Base-by-base conservation (phyloP, 2,888 invertebrate species). In the Drosophila affinis region DNA sequence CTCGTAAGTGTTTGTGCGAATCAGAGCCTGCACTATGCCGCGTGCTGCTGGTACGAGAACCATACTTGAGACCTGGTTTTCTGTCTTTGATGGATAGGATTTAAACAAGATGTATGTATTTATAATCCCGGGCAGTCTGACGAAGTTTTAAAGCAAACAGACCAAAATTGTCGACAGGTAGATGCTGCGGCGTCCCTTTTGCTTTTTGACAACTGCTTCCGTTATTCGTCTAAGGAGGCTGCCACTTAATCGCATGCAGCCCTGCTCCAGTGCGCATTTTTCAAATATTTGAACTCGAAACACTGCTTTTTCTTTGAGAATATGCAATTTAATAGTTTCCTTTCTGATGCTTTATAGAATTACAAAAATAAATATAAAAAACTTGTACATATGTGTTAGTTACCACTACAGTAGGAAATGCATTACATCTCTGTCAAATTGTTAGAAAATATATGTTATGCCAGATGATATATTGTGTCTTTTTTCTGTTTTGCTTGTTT, bases 351-450 rank as follows among this genome's bases (percentile, higher is more conserved):
- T 54, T 61, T 81, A 72, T 88, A 76, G 81, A 79, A 74, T 79
- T 85, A 88, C 72, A 85, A 85, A 85, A 85, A 85, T 88, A 85
- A 85, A 88, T 85, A 77, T 81, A 85, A 85, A 81, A 84, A 84
- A 87, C 88, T 83, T 83, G 83, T 83, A 83, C 83, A 83, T 64
- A 72, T 80, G 84, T 77, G 81, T 88, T 86, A 78, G 85, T 84
- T 84, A 75, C 71, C 74, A 77, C 89, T 87, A 87, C 73, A 77
- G 72, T 84, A 84, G 89, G 85, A 88, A 87, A 87, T 86, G 86
- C 86, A 86, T 71, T 68, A 54, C 73, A 72, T 78, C 56, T 68
- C 59, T 68, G 65, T 73, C 70, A 59, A 45, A 62, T 78, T 72
- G 72, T 75, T 85, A 76, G 29, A 65, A 83, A 83, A 83, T 83